These are phyloP conservation scores for Sebastes hubbsi DNA, from an alignment of 2,797 vertebrate species.

Conservation along the genomic window DNA sequence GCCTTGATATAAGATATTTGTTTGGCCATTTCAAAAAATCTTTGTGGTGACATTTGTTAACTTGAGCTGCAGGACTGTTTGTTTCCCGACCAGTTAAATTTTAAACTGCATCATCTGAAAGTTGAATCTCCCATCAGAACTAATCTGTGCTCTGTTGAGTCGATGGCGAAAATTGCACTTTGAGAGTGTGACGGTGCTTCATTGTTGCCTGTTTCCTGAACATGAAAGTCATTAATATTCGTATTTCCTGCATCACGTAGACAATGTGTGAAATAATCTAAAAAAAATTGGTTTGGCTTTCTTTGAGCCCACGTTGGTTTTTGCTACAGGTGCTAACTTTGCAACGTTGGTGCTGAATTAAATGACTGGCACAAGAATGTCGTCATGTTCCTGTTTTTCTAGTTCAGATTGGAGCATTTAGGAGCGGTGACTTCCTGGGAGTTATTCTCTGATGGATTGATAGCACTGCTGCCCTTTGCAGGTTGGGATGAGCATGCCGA, in stretches of 20 bases:
- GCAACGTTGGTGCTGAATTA: conserved; percentile 43
- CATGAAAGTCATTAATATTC: background rate
- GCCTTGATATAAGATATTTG: background rate
- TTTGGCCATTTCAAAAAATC: background rate
- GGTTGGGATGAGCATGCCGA: conserved; percentile 32
- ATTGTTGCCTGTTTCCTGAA: background rate
- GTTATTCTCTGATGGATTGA: background rate
- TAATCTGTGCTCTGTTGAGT: background rate
- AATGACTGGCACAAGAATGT: conserved; percentile 37
- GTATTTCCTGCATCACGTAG: background rate
- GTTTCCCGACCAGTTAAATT: background rate
- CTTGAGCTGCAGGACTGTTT: background rate
- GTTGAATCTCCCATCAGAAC: background rate
- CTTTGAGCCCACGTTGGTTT: conserved; percentile 6
- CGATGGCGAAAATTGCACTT: conserved; percentile 1
- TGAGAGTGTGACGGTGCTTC: conserved; percentile 8
- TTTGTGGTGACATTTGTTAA: background rate
- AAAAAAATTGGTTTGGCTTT: background rate
- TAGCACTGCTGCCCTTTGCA: conserved; percentile 33
- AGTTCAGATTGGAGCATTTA: conserved; percentile 16
- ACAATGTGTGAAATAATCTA: background rate
- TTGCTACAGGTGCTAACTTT: conserved; percentile 54
- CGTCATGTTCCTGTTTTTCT: background rate
- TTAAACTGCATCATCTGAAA: background rate
- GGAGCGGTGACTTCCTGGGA: conserved; percentile 5